Evolutionary conservation across 92 coral and sea anemone species (phyloP), one percentile per base, ranked within the genome.

Genomic region (Epizoanthus fatuus): DNA sequence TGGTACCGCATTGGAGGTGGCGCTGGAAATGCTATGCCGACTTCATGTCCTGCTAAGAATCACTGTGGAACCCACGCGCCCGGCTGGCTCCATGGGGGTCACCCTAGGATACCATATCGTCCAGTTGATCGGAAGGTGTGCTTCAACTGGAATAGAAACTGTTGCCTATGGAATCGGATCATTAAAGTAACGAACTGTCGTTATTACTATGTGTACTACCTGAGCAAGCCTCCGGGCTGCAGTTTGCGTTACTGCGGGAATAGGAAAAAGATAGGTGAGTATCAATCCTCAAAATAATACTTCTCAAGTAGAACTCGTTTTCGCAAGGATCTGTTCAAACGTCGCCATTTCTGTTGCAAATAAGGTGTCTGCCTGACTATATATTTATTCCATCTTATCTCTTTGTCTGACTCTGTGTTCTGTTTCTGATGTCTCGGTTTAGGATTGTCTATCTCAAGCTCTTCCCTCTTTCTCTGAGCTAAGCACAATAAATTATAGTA

Each of bases 101-200:
- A 88, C 66, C 91, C 91, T n/a, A 15, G 51, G 9, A 54, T 74
- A 25, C 49, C 62, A 20, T 38, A 88, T 52, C 82, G 91, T 20
- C 83, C 63, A 44, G 87, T 88, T 40, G 37, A 44, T 19, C 65
- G 83, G 15, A 81, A 70, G 22, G 91, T 74, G 22, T 88, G 83
- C 68, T 88, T 81, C 49, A 79, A 81, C 62, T 72, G 91, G 84
- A 19, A 25, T 0, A 58, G 47, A 0, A 19, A 15, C 20, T 88
- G 91, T 52, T 68, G 76, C 7, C 45, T 39, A 5, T 88, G 87
- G 87, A 49, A 29, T 5, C 39, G n/a, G 74, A 53, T 58, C 4
- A 82, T 88, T 65, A 60, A 4, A 51, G 87, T 82, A 19, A 86
- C 87, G 25, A 74, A 88, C 16, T 88, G 91, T 58, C 74, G 87